Base-by-base conservation (phyloP, 2,888 invertebrate species). In the Troides helena region DNA sequence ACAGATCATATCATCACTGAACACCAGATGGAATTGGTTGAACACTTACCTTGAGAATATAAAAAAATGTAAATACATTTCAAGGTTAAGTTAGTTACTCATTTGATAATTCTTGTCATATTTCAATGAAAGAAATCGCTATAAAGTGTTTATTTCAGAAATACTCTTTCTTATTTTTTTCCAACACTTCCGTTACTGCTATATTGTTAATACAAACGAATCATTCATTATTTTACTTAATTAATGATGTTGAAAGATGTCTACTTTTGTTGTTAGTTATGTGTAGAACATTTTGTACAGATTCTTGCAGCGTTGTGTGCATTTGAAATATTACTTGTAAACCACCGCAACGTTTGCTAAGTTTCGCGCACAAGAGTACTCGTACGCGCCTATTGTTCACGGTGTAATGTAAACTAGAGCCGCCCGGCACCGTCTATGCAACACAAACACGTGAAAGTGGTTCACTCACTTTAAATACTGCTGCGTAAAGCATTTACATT, bases 381-480 rank as follows among this genome's bases (percentile, higher is more conserved):
- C 30, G 36, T 67, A 56, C 57, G 43, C 64, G 60, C 60, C 70
- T 65, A 70, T 70, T 70, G 70, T 70, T 67, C 70, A 61, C 23
- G 43, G 67, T 67, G 70, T 67, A 70, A 70, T 66, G 66, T 59
- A 62, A 70, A 70, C 70, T 67, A 43, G 60, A 64, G 67, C 58
- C 67, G 64, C 60, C 43, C 39, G 50, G 62, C 67, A 70, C 60
- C 62, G 62, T 59, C 70, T 43, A 30, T 43, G 67, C 70, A 56
- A 65, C 43, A 70, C 64, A 67, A 70, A 70, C 67, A 70, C 59
- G 67, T 67, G 63, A 50, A 57, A 70, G 70, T 67, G 64, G 67
- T 64, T 67, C 70, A 70, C 70, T 70, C 70, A 64, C 70, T 70
- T 70, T 70, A 67, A 70, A 70, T 64, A 67, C 67, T 59, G 70